Evolutionary conservation across 2,797 vertebrate genomes (phyloP).

Genomic region (Dendrocincla tyrannina): DNA sequence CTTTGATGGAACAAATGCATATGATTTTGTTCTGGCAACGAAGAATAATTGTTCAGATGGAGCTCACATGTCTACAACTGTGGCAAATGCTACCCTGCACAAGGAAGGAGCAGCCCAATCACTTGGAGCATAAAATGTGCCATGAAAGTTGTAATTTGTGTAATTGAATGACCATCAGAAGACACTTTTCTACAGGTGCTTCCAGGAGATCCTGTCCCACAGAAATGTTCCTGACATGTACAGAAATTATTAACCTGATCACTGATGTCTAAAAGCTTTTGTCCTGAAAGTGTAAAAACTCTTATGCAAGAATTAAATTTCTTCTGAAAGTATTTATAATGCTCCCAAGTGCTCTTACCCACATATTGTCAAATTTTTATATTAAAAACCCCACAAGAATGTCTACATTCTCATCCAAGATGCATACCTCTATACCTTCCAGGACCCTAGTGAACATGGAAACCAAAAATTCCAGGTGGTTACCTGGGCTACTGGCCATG

Average conservation of each 20-base stretch:
- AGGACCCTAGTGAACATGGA: background rate
- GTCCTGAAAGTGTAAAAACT: background rate
- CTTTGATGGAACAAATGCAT: slow-evolving; percentile 23
- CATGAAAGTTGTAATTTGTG: background rate
- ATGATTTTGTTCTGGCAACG: slow-evolving; percentile 48
- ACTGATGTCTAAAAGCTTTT: background rate
- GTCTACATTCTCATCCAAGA: background rate
- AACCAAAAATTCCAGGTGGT: background rate
- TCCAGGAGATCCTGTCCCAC: background rate
- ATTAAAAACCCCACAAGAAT: background rate
- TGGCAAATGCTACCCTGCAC: slow-evolving; percentile 4
- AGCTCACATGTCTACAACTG: slow-evolving; percentile 14
- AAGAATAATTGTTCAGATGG: slow-evolving; percentile 61
- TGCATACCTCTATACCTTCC: background rate
- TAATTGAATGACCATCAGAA: background rate
- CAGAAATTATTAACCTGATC: background rate
- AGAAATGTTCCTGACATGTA: background rate
- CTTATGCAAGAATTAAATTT: background rate
- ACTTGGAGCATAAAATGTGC: background rate
- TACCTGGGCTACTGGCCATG: background rate
- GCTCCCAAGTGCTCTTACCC: background rate
- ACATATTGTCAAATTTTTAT: background rate
- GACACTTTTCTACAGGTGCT: background rate
- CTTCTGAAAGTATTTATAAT: background rate
- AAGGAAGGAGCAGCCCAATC: background rate